Percentiles rank a stretch among this genome's conserved stretches.
phyloP scores from a whole-genome alignment of 2,797 vertebrate genomes.

The Halcyon chelicuti region DNA sequence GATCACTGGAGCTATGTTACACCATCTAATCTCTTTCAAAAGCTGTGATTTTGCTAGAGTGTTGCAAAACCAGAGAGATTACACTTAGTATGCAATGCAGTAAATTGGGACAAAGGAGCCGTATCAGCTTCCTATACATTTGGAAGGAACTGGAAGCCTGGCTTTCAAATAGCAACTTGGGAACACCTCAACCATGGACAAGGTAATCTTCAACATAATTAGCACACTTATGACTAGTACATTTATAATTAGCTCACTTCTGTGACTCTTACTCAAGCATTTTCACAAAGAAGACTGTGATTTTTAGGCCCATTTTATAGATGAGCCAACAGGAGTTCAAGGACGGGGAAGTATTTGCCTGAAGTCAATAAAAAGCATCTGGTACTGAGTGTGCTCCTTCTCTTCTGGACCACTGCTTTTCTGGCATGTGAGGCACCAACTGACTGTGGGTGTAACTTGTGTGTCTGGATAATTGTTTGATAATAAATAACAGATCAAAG shows the following conservation, averaged over 20 bases:
- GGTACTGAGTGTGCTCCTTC: neutral
- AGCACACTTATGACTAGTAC: neutral
- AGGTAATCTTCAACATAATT: neutral
- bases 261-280: neutral
- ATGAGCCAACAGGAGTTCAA: neutral
- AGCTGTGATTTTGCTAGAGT: slow-evolving; percentile 38
- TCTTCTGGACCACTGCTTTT: neutral
- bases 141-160: slow-evolving; percentile 12
- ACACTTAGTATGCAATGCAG: neutral
- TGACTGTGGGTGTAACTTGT: neutral
- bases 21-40: slow-evolving; percentile 31
- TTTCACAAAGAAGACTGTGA: neutral
- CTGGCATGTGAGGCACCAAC: neutral
- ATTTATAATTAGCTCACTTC: slow-evolving; percentile 7
- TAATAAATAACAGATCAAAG: slow-evolving; percentile 64
- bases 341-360: neutral
- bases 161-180: neutral
- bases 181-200: neutral
- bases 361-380: neutral
- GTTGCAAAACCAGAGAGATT: slow-evolving; percentile 61
- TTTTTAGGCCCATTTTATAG: neutral
- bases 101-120: slow-evolving; percentile 2
- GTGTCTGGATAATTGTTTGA: slow-evolving; percentile 57
- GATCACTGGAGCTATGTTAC: neutral
- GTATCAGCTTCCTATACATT: neutral